Evolutionary conservation across 2,797 vertebrate genomes (phyloP).

Genomic region (Crenuchus spilurus): DNA sequence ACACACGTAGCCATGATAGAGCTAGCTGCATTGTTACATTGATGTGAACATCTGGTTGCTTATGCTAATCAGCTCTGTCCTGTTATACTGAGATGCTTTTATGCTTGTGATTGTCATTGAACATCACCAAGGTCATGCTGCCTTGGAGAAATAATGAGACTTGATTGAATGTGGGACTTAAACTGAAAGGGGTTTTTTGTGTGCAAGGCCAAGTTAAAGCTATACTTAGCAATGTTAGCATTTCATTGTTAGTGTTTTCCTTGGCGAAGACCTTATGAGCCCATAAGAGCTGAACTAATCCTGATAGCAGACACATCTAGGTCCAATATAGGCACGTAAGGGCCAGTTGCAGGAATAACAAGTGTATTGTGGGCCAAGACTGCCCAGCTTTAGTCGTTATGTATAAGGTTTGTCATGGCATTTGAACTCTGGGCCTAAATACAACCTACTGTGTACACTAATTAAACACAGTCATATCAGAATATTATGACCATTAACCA

Average conservation of each 20-base stretch:
- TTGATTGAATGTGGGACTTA: neutral
- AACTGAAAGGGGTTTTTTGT: neutral
- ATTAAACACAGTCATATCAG: no score
- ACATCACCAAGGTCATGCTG: constrained; percentile 9
- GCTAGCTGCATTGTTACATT: neutral
- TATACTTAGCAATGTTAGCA: neutral
- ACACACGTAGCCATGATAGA: neutral
- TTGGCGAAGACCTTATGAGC: no score
- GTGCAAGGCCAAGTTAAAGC: neutral
- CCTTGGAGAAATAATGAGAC: constrained; percentile 12
- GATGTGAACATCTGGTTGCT: constrained; percentile 46
- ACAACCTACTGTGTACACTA: no score
- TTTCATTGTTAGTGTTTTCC: no score
- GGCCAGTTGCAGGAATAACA: no score
- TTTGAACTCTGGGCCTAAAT: no score
- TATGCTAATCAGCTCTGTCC: constrained; percentile 39
- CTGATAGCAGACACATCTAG: no score
- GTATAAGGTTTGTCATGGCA: no score
- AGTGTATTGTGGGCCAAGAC: no score
- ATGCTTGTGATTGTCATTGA: constrained; percentile 2
- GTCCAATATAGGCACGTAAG: no score
- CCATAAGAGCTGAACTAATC: neutral
- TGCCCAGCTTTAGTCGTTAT: no score
- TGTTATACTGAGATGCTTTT: neutral
- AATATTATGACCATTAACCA: no score